Conservation (phyloP, 2,113 vertebrate genomes). For the Alces alces region DNA sequence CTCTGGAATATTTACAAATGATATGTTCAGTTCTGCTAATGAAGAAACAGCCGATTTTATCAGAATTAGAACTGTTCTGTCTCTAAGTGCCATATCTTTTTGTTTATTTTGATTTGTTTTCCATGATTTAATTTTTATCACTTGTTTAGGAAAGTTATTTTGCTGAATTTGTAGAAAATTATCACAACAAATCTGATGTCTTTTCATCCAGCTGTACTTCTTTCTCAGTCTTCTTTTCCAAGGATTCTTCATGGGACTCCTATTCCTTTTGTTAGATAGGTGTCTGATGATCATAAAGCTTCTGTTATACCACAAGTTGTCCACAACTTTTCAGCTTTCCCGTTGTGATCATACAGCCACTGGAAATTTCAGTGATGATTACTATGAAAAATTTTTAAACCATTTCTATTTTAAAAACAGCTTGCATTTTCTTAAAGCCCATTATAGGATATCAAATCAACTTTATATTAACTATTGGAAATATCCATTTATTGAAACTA, state of each 20-base stretch:
- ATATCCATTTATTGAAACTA: slow-evolving; percentile 55
- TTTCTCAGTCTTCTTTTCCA: neutral
- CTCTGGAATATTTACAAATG: slow-evolving; percentile 2
- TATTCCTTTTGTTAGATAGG: neutral
- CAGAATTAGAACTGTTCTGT: neutral
- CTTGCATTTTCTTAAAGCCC: neutral
- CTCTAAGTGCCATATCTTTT: neutral
- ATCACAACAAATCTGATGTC: neutral
- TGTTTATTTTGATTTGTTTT: neutral
- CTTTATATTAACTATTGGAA: slow-evolving; percentile 45
- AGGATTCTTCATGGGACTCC: neutral
- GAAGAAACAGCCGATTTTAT: neutral
- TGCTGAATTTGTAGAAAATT: neutral
- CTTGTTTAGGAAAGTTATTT: neutral
- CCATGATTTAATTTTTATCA: neutral
- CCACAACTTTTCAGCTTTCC: neutral
- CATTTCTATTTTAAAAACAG: neutral
- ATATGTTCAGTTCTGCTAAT: neutral
- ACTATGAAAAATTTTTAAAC: neutral
- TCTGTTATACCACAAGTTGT: neutral
- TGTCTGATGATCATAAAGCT: neutral
- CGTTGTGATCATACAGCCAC: neutral
- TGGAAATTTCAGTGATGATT: neutral
- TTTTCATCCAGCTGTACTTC: neutral
- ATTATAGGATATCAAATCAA: slow-evolving; percentile 46